Conservation (phyloP, 2,888 invertebrate species). For the Corythucha ciliata region DNA sequence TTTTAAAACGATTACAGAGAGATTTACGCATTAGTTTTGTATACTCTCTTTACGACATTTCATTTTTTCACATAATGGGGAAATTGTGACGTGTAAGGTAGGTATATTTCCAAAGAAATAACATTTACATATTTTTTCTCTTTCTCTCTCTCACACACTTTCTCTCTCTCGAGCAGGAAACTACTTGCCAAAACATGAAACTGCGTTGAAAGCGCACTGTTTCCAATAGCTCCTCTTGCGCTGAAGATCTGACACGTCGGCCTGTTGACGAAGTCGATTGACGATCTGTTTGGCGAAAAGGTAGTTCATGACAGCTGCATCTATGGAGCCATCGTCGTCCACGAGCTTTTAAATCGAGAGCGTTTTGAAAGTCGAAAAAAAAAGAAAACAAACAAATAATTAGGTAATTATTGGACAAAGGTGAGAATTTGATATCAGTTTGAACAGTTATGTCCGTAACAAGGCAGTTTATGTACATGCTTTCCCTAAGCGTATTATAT, state of each 20-base stretch:
- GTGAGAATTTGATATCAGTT: no score
- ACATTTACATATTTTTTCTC: conserved; percentile 3
- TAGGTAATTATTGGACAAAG: no score
- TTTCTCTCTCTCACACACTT: no score
- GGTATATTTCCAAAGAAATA: neutral
- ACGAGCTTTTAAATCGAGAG: no score
- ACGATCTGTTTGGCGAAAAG: conserved; percentile 46
- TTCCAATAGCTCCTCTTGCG: conserved; percentile 49
- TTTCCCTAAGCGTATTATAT: no score
- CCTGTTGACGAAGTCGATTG: conserved; percentile 43
- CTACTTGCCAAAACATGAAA: conserved; percentile 49
- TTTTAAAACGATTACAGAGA: conserved; percentile 1
- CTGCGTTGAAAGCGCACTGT: conserved; percentile 50
- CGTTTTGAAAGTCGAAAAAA: no score
- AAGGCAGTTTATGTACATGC: no score
- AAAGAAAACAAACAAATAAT: no score
- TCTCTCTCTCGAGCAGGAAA: conserved; percentile 16
- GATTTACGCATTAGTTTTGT: neutral
- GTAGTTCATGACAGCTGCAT: conserved; percentile 46
- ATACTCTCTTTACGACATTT: neutral
- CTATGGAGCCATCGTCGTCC: conserved; percentile 43
- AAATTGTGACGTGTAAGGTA: no score
- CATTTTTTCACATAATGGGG: no score
- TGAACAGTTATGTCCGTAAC: no score
- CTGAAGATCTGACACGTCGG: conserved; percentile 44